Evolutionary conservation across 2,888 invertebrate genomes (phyloP), one percentile per base, ranked within the genome.

Genomic region (Patella pellucida): DNA sequence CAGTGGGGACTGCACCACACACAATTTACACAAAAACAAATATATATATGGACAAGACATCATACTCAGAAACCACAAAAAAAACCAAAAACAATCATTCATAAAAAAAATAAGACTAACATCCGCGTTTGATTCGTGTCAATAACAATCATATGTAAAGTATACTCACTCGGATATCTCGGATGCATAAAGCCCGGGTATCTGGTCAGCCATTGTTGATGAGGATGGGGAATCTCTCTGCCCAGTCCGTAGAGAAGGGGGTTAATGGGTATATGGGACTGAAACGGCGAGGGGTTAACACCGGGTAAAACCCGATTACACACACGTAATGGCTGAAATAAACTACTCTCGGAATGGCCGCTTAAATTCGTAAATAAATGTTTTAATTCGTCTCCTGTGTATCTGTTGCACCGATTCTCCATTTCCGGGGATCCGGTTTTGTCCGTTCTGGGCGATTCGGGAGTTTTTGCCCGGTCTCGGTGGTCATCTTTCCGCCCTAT

Each of bases 121-220:
- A 41, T 41, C 41, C 41, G 41, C 9, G 41, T 41, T 41, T 41
- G 41, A 41, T 7, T 9, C 41, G 41, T 41, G 9, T 41, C 41
- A 9, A 41, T 7, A 41, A 31, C 9, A 41, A 41, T 9, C 5
- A 41, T 41, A 41, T 0, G 9, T 41, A 41, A 62, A 62, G 0
- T 9, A 19, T 68, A 78, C 80, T 80, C 70, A 80, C 80, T 69
- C 23, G 78, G 80, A 67, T 80, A 80, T 70, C 80, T 67, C n/a
- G 75, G 73, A 69, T 80, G 80, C 50, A 80, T 75, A 77, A 80
- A 76, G 9, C 80, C 78, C 7, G 80, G 78, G 73, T 80, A 80
- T 27, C 80, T 62, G 16, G 80, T 75, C 23, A 62, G 14, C 15
- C 75, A 62, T 9, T 72, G 31, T 51, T 71, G 72, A 62, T 75